Conservation (phyloP, 2,888 invertebrate genomes). For the Callosobruchus maculatus region DNA sequence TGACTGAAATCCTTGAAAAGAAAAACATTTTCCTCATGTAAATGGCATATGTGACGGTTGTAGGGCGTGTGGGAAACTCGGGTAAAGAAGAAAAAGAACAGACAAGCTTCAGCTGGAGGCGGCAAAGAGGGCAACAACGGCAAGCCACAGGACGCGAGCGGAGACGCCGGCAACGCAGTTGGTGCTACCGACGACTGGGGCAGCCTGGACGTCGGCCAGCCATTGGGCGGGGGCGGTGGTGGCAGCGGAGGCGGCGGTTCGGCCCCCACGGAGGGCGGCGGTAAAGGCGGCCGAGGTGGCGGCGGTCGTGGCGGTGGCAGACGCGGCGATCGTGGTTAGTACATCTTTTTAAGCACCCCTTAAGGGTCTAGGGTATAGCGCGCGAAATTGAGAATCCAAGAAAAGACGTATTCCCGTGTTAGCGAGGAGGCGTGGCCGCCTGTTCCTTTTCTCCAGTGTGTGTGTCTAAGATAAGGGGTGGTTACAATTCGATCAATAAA, state of each 20-base stretch:
- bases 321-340: slow-evolving; percentile 32
- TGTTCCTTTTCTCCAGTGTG: no score
- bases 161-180: slow-evolving; percentile 11
- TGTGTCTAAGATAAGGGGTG: no score
- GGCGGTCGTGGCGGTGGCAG: slow-evolving; percentile 42
- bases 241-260: slow-evolving; percentile 18
- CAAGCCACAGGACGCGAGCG: slow-evolving; percentile 1
- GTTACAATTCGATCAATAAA: no score
- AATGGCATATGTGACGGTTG: slow-evolving; percentile 8
- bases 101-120: slow-evolving; percentile 55
- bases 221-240: neutral
- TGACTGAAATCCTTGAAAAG: neutral
- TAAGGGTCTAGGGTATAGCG: no score
- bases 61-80: slow-evolving; percentile 83
- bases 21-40: neutral
- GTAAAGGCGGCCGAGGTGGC: slow-evolving; percentile 28
- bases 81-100: slow-evolving; percentile 81
- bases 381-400: no score
- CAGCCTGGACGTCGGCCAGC: slow-evolving; percentile 14
- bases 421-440: no score
- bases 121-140: slow-evolving; percentile 27
- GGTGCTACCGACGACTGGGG: slow-evolving; percentile 33
- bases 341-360: no score
- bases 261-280: slow-evolving; percentile 33
- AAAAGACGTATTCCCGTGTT: no score